Base-by-base conservation (phyloP, 2,113 vertebrate species). In the Talpa occidentalis region DNA sequence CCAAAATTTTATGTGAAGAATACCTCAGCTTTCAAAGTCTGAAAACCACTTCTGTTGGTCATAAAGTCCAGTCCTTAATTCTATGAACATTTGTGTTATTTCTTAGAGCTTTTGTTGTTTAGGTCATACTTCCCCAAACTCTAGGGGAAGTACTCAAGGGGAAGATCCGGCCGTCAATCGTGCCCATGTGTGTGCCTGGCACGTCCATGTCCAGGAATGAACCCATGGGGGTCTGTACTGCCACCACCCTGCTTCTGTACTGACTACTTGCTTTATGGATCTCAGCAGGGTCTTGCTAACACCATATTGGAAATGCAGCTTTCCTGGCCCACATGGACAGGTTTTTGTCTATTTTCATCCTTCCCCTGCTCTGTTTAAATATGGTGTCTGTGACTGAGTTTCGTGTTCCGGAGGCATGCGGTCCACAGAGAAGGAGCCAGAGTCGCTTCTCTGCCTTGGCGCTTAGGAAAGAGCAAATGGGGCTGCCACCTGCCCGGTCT, bases 381-480 rank as follows among this genome's bases (percentile, higher is more conserved):
- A 97, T 97, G 97, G 97, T 97, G 96, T 97, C 94, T 97, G 96
- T 96, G 95, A 96, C 95, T 97, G 97, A 97, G 96, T 96, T 96
- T 95, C 69, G 64, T 97, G 96, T 97, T 97, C 96, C 97, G 97
- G 97, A 97, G 97, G 94, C 97, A 97, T 88, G 93, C 95, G 54
- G 97, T 97, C 97, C 97, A 97, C 96, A 96, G 94, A 94, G 94
- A 97, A 95, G 94, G 94, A 97, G 97, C 96, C 97, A 97, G 97
- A 97, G 97, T 97, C 92, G 96, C 96, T 97, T 97, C 93, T 97
- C 96, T 97, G 97, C 96, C 96, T 97, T 97, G 97, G 97, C 97
- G 85, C 97, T 97, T 78, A 88, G 97, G 96, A 97, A 97, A 97
- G 97, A 97, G 97, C 97, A 97, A 97, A 97, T 97, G 96, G 96